Evolutionary conservation across 37 sponge, comb jelly and placozoan genomes (phyloP), one percentile per base, ranked within the genome.

Genomic region (Chondrilla cf. caribensis): DNA sequence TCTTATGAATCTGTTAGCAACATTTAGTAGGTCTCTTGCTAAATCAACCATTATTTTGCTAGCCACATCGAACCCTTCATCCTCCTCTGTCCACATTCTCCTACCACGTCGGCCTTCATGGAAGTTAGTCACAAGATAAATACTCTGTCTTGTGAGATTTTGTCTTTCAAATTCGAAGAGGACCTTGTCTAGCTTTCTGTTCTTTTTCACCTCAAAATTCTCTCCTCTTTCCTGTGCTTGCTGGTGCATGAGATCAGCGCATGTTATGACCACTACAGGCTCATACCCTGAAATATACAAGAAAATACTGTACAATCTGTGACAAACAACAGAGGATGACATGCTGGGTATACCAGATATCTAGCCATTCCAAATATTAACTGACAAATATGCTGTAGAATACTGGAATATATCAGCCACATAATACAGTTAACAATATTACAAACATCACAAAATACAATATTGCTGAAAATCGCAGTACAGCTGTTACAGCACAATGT

Each of bases 111-210:
- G 58, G 0, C 92, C 90, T 38, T 90, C 85, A 64, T 96, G 91
- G 65, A 93, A 96, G 64, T 96, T 93, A 3, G 97, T 91, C 39
- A 96, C 92, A 60, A 96, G 89, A 33, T 93, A 89, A 14, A 96
- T 82, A 59, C 85, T 84, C 58, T 87, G 83, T 72, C 86, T 35
- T 9, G 87, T 85, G 55, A 96, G 85, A 47, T 96, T 83, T 24
- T 93, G 92, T 36, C 85, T 77, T 31, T 93, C 92, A 81, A 96
- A 96, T 44, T 87, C 94, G 64, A 89, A 86, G 0, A 96, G 84
- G 32, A 93, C 82, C 35, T 90, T 87, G 59, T 96, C 97, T 60
- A 64, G 79, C 84, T 91, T 90, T 38, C 89, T 84, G 51, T 86
- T 71, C 41, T 86, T 83, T 51, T 91, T 88, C 15, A 93, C 89